These are phyloP conservation scores for Amorpha juglandis DNA, from an alignment of 2,888 invertebrate species.

Conservation along the genomic window DNA sequence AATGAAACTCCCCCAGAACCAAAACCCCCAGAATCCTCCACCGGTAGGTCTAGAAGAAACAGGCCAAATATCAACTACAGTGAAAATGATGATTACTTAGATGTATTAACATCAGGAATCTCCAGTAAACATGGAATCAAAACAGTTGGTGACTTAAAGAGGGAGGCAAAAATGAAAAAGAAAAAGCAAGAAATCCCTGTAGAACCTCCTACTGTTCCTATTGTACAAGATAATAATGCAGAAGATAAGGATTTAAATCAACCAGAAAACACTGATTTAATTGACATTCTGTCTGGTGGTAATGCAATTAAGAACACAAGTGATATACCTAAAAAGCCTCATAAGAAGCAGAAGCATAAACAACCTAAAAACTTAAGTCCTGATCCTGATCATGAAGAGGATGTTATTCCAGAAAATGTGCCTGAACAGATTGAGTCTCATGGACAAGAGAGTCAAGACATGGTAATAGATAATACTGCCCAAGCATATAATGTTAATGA, in stretches of 20 bases:
- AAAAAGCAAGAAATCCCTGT: slow-evolving; percentile 61
- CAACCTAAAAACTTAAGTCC: slow-evolving; percentile 65
- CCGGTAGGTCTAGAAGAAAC: slow-evolving; percentile 75
- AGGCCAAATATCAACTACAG: slow-evolving; percentile 82
- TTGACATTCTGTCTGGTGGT: slow-evolving; percentile 66
- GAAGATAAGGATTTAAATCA: slow-evolving; percentile 58
- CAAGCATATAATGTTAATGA: slow-evolving; percentile 56
- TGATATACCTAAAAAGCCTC: slow-evolving; percentile 59
- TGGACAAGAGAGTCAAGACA: slow-evolving; percentile 35
- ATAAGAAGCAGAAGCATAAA: slow-evolving; percentile 66
- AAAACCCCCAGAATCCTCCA: slow-evolving; percentile 67
- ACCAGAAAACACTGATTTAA: slow-evolving; percentile 63
- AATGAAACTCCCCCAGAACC: slow-evolving; percentile 73
- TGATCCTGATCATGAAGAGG: slow-evolving; percentile 55
- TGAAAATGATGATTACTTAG: slow-evolving; percentile 83
- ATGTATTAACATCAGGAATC: slow-evolving; percentile 73
- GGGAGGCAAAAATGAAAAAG: slow-evolving; percentile 71
- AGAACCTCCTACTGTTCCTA: slow-evolving; percentile 46
- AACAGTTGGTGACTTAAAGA: slow-evolving; percentile 73
- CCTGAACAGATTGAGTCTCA: slow-evolving; percentile 42
- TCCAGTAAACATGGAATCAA: slow-evolving; percentile 63
- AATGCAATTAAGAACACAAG: slow-evolving; percentile 59
- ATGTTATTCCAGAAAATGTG: slow-evolving; percentile 39
- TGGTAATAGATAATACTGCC: slow-evolving; percentile 36
- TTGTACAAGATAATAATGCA: slow-evolving; percentile 52